These are phyloP conservation scores for Acanthisitta chloris DNA, from an alignment of 2,113 vertebrate genomes.

Conservation along the genomic window DNA sequence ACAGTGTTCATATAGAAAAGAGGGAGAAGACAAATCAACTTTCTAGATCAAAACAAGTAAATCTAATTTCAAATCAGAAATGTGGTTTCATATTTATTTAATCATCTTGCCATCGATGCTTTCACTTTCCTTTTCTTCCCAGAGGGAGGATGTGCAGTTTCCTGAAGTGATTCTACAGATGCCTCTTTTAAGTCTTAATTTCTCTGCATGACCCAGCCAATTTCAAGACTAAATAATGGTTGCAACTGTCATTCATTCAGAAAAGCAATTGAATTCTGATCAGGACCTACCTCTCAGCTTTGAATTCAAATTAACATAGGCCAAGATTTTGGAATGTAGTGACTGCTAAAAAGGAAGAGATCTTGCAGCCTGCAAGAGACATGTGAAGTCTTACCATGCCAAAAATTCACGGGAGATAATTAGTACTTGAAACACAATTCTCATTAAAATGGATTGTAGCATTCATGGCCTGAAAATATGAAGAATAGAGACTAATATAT, in stretches of 20 bases:
- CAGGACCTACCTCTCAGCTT: neutral
- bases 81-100: conserved; percentile 8
- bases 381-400: neutral
- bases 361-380: neutral
- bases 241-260: conserved; percentile 27
- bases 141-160: neutral
- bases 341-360: neutral
- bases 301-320: conserved; percentile 40
- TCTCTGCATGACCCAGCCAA: neutral
- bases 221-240: conserved; percentile 11
- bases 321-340: neutral
- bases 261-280: conserved; percentile 40
- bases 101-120: neutral
- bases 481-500: conserved; percentile 38
- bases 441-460: neutral
- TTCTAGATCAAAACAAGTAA: neutral
- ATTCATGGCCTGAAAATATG: neutral
- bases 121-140: neutral
- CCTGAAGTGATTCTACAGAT: neutral
- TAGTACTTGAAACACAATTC: neutral
- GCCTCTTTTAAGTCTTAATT: conserved; percentile 13
- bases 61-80: conserved; percentile 6
- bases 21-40: neutral
- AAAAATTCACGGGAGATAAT: neutral
- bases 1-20: neutral